These are phyloP conservation scores for Valencia hispanica DNA, from an alignment of 2,797 vertebrate genomes.

Conservation along the genomic window DNA sequence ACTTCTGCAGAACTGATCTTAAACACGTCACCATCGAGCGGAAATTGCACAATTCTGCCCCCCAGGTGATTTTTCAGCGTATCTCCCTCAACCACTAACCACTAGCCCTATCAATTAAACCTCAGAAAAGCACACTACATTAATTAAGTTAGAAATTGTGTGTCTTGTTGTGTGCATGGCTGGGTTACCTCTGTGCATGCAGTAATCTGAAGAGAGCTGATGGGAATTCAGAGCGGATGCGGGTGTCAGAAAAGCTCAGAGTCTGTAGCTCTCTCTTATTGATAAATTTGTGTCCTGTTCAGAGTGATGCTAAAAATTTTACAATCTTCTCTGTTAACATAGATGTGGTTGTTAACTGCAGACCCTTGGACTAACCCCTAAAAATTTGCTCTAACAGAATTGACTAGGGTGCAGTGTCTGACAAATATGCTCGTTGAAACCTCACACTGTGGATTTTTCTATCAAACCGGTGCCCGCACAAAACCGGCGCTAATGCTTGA, in stretches of 20 bases:
- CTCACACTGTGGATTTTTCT: neutral
- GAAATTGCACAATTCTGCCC: neutral
- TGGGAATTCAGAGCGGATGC: neutral
- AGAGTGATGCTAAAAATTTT: neutral
- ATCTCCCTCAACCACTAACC: neutral
- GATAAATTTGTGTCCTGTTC: neutral
- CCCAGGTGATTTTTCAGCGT: neutral
- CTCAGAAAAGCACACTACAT: neutral
- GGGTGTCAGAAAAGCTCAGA: neutral
- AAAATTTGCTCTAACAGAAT: neutral
- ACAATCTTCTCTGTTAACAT: neutral
- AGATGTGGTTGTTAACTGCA: neutral
- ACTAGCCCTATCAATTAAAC: neutral
- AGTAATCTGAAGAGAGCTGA: neutral
- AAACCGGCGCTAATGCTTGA: neutral
- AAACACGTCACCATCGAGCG: neutral
- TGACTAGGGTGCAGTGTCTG: neutral
- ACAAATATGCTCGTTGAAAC: neutral
- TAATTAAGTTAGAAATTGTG: neutral
- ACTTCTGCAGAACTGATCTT: neutral
- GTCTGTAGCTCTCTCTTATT: neutral
- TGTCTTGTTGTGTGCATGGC: neutral
- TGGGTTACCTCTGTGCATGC: neutral
- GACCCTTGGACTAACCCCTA: neutral
- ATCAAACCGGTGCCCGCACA: neutral